A percentile compares a stretch with the other conserved stretches of the same genome.
These are phyloP conservation scores for Grallaria varia DNA, from an alignment of 2,113 vertebrate genomes.

Conservation along the genomic window DNA sequence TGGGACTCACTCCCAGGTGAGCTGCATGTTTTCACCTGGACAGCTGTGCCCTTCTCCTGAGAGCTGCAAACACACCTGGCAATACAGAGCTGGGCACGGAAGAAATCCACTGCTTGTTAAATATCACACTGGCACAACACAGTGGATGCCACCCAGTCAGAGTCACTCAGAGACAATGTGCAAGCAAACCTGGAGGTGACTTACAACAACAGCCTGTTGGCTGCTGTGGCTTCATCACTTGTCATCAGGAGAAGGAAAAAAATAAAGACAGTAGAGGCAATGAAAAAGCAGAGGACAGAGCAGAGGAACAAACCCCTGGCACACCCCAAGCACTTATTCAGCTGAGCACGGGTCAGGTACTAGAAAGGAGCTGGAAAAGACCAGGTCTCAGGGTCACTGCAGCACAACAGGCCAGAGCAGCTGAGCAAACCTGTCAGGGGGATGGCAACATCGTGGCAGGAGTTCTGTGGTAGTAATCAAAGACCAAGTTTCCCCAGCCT, in stretches of 20 bases:
- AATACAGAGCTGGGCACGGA: rapidly evolving
- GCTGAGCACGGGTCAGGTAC: background rate
- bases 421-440: background rate
- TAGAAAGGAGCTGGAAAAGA: background rate
- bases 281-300: background rate
- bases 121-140: rapidly evolving
- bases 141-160: background rate
- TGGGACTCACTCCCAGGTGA: background rate
- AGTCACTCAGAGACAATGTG: background rate
- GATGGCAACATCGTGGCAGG: background rate
- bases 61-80: background rate
- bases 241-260: rapidly evolving
- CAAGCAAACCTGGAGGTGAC: background rate
- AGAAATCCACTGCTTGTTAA: background rate
- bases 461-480: background rate
- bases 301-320: background rate
- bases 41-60: background rate
- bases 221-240: background rate
- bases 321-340: background rate
- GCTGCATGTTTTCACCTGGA: rapidly evolving
- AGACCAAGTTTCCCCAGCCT: background rate
- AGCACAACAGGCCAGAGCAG: rapidly evolving
- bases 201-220: background rate
- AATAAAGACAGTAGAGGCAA: background rate
- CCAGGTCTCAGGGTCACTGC: background rate